phyloP scores from a whole-genome alignment of 2,113 vertebrate genomes.

The Lagopus leucura region DNA sequence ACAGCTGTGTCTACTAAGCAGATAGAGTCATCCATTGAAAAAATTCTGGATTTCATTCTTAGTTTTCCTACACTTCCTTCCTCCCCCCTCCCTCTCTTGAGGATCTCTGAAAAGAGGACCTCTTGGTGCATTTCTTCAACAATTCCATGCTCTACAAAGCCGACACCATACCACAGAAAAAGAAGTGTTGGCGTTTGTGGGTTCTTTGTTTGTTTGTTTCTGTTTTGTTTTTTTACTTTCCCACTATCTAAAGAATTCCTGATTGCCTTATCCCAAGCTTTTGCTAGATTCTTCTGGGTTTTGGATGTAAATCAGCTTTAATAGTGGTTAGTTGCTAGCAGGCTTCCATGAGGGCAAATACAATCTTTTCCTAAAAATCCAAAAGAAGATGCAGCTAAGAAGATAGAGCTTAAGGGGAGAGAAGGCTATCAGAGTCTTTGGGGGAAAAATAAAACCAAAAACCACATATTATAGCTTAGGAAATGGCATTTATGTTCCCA shows the following conservation, averaged over 20 bases:
- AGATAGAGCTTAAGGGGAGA: neutral
- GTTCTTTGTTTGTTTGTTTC: too few relatives aligned
- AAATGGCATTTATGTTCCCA: neutral
- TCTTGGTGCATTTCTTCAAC: neutral
- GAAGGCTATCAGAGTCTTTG: neutral
- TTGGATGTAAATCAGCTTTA: neutral
- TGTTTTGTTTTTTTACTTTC: fast-evolving
- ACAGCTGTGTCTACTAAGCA: neutral
- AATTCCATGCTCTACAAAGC: neutral
- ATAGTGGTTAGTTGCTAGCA: neutral
- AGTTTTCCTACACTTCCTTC: neutral
- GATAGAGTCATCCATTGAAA: neutral
- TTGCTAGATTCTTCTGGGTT: neutral
- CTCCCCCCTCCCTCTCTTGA: neutral
- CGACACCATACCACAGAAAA: neutral
- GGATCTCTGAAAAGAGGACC: neutral
- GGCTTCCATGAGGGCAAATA: neutral
- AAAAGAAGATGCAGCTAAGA: neutral
- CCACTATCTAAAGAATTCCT: neutral
- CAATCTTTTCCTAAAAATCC: neutral
- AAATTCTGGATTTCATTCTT: neutral
- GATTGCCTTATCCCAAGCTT: neutral
- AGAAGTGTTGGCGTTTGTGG: neutral
- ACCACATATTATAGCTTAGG: neutral
- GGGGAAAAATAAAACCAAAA: too few relatives aligned